Evolutionary conservation across 2,113 vertebrate species (phyloP).

Genomic region (Diadophis punctatus): DNA sequence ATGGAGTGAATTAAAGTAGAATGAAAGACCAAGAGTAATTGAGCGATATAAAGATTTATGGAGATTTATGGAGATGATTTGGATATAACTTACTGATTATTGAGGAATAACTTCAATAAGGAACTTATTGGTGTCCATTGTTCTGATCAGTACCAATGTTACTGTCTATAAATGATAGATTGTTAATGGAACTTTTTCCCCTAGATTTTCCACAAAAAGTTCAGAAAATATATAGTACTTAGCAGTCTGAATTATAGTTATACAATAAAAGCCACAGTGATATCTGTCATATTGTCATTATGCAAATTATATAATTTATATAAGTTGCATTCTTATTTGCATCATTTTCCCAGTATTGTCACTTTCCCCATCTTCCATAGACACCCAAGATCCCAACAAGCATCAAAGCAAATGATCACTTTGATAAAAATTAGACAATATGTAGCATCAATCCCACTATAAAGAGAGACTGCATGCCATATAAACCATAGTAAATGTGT

Average conservation of each 20-base stretch:
- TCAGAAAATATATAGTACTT: neutral
- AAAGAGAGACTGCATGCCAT: neutral
- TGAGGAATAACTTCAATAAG: neutral
- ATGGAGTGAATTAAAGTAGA: neutral
- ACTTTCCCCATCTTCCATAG: neutral
- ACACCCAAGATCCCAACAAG: neutral
- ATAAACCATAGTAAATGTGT: neutral
- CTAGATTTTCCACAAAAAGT: neutral
- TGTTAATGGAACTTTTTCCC: neutral
- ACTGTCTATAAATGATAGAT: neutral
- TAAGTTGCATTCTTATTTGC: neutral
- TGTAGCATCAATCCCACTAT: neutral
- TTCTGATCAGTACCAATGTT: neutral
- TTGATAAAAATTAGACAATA: neutral
- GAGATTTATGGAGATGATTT: constrained; percentile 1
- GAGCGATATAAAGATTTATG: constrained; percentile 16
- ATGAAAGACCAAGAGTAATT: constrained; percentile 6
- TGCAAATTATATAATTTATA: neutral
- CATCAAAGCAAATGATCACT: neutral
- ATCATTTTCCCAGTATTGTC: neutral
- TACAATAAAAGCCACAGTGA: neutral
- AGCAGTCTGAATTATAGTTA: neutral
- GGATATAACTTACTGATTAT: neutral
- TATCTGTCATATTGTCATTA: neutral
- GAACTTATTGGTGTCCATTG: neutral